phyloP scores from a whole-genome alignment of 2,797 vertebrate genomes.

The Micromesistius poutassou region DNA sequence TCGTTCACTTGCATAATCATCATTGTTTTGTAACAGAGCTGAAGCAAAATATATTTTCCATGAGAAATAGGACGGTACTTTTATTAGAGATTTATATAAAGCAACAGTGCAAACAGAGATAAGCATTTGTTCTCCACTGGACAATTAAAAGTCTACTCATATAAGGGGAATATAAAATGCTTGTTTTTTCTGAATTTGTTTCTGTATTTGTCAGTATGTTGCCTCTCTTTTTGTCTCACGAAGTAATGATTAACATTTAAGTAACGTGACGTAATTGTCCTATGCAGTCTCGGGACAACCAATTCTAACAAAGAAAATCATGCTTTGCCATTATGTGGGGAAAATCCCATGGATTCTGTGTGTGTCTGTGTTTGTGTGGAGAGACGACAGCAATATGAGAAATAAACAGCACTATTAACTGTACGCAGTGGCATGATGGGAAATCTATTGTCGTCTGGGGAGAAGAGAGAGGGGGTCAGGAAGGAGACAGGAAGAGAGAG shows the following conservation, averaged over 20 bases:
- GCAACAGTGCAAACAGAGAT: background rate
- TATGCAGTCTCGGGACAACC: slow-evolving; percentile 19
- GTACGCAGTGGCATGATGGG: slow-evolving; percentile 50
- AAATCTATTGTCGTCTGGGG: slow-evolving; percentile 70
- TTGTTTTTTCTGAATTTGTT: background rate
- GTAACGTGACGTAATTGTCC: slow-evolving; percentile 15
- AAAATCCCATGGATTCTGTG: slow-evolving; percentile 17
- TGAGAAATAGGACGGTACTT: background rate
- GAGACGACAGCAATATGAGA: slow-evolving; percentile 62
- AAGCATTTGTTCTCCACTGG: background rate
- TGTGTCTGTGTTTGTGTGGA: slow-evolving; percentile 12
- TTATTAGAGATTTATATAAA: background rate
- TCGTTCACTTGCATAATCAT: background rate
- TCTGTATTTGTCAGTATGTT: background rate
- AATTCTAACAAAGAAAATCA: slow-evolving; percentile 3
- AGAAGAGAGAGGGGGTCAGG: slow-evolving; percentile 70
- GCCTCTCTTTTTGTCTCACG: background rate
- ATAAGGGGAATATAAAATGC: background rate
- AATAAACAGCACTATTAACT: slow-evolving; percentile 63
- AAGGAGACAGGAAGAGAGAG: slow-evolving; percentile 96
- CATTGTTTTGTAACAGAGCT: background rate
- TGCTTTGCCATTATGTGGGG: slow-evolving; percentile 20
- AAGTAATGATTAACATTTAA: slow-evolving; percentile 16
- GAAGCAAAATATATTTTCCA: background rate
- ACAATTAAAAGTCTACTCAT: background rate